phyloP scores from a whole-genome alignment of 2,113 vertebrate species.

The Corvus hawaiiensis region DNA sequence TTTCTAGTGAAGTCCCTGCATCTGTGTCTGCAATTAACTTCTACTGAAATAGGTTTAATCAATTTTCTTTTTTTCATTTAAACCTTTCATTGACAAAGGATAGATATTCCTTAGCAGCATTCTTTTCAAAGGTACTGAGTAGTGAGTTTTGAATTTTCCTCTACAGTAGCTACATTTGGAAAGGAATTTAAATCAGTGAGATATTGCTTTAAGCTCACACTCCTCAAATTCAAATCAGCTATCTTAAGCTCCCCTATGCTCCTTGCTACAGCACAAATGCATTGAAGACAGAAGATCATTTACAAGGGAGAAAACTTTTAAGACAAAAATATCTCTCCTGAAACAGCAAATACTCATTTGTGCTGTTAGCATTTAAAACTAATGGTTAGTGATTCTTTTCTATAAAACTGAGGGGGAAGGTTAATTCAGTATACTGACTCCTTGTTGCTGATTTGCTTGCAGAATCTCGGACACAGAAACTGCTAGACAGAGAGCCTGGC shows the following conservation, averaged over 20 bases:
- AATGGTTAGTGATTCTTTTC: not conserved
- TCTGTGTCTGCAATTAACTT: not conserved
- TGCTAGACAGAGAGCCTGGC: constrained; percentile 92
- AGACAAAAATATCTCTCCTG: not conserved
- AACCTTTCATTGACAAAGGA: not conserved
- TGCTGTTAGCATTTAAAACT: not conserved
- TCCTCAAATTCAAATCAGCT: not conserved
- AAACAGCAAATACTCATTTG: not conserved
- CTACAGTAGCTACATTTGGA: not conserved
- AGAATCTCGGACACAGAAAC: constrained; percentile 96
- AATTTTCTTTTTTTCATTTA: not conserved
- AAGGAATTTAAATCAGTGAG: not conserved
- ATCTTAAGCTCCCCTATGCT: not conserved
- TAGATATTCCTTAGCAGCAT: not conserved
- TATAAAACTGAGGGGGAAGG: fast-evolving
- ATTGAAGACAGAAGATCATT: not conserved
- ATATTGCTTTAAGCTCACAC: not conserved
- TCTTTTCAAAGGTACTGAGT: not conserved
- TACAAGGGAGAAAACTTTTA: not conserved
- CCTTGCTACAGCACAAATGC: not conserved
- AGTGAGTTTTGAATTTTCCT: not conserved
- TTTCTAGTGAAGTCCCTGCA: not conserved
- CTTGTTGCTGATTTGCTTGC: constrained; percentile 95
- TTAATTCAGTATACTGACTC: constrained; percentile 71
- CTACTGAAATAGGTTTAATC: not conserved